Evolutionary conservation across 2,888 invertebrate genomes (phyloP).

Genomic region (Melolontha melolontha): DNA sequence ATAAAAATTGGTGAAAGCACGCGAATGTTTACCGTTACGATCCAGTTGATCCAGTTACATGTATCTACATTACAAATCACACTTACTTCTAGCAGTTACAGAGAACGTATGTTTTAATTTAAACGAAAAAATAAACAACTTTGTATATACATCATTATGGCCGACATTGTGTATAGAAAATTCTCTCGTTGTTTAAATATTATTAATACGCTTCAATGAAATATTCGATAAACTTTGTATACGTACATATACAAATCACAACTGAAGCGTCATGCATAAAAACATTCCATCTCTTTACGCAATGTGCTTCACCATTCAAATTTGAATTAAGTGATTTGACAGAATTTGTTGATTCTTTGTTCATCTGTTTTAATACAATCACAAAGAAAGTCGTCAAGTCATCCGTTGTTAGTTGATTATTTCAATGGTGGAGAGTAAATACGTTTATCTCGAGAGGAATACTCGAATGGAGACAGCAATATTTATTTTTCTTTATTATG

Average conservation of each 20-base stretch:
- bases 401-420: slow-evolving; percentile 10
- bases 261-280: neutral
- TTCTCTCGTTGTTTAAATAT: neutral
- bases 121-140: too few species aligned
- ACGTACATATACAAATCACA: too few species aligned
- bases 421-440: slow-evolving; percentile 20
- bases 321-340: slow-evolving; percentile 31
- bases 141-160: too few species aligned
- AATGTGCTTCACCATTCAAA: slow-evolving; percentile 13
- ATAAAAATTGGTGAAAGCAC: too few species aligned
- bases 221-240: too few species aligned
- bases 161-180: slow-evolving; percentile 7
- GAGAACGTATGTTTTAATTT: too few species aligned
- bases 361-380: slow-evolving; percentile 1
- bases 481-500: slow-evolving; percentile 10
- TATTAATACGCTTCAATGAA: too few species aligned
- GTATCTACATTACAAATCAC: too few species aligned
- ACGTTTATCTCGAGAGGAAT: slow-evolving; percentile 20
- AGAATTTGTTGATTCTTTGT: slow-evolving; percentile 23
- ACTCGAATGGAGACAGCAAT: slow-evolving; percentile 8
- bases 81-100: too few species aligned
- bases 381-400: slow-evolving; percentile 23
- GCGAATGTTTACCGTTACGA: too few species aligned
- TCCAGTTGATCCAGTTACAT: too few species aligned
- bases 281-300: slow-evolving; percentile 11